Evolutionary conservation across 2,797 vertebrate genomes (phyloP).

Genomic region (Falco cherrug): DNA sequence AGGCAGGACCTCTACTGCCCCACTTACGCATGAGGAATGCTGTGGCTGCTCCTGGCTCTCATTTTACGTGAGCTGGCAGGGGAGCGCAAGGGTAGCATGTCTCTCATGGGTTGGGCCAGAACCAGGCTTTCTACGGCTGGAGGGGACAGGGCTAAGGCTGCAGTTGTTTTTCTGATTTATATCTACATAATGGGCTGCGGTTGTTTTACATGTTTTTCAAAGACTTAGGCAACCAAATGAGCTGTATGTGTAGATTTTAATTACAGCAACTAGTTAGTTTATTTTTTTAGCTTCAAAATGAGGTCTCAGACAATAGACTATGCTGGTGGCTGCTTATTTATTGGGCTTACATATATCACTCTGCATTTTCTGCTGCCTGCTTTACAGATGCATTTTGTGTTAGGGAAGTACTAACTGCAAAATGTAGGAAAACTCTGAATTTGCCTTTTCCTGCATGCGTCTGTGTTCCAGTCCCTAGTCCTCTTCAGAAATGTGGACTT

Average conservation of each 20-base stretch:
- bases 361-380: not conserved
- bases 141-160: not conserved
- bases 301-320: not conserved
- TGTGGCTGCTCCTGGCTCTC: not conserved
- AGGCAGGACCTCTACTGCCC: not conserved
- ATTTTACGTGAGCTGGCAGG: not conserved
- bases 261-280: not conserved
- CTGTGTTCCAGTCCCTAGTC: not conserved
- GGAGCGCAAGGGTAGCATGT: not conserved
- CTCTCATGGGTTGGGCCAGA: not conserved
- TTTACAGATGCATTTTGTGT: not conserved
- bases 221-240: not conserved
- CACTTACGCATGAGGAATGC: rapidly evolving
- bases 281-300: not conserved
- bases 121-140: not conserved
- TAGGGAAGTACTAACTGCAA: not conserved
- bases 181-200: constrained; percentile 10
- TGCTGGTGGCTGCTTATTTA: not conserved
- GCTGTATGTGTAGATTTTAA: constrained; percentile 6
- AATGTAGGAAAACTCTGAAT: not conserved
- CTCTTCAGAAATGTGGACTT: not conserved
- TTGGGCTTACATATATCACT: rapidly evolving
- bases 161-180: constrained; percentile 26
- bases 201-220: constrained; percentile 31
- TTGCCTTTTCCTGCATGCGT: rapidly evolving